These are phyloP conservation scores for Lophius americanus DNA, from an alignment of 2,797 vertebrate species.

Conservation along the genomic window DNA sequence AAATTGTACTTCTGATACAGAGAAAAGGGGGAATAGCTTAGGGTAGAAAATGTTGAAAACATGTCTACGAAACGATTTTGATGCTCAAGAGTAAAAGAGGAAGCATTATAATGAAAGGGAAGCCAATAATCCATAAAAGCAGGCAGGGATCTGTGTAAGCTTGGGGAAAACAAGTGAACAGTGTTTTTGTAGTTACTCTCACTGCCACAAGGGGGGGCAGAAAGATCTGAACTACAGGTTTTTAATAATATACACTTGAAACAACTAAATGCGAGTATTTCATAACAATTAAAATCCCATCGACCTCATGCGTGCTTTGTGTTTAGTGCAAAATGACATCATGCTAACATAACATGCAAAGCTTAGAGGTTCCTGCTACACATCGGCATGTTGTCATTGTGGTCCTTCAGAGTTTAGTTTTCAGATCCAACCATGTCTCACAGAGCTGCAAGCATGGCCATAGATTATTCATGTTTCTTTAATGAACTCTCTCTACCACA, in stretches of 20 bases:
- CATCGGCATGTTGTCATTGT: constrained; percentile 3
- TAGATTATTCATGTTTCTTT: constrained; percentile 8
- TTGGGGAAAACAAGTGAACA: too few relatives aligned
- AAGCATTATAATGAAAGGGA: too few relatives aligned
- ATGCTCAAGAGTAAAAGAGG: not conserved
- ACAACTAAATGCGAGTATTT: too few relatives aligned
- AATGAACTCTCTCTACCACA: not conserved
- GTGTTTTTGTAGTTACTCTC: too few relatives aligned
- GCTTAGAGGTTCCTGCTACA: not conserved
- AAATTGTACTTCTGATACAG: not conserved
- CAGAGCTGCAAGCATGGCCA: not conserved
- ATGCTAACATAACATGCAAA: not conserved
- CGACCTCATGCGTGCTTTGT: too few relatives aligned
- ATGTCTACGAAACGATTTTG: not conserved
- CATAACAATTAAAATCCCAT: too few relatives aligned
- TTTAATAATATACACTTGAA: too few relatives aligned
- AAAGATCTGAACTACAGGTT: too few relatives aligned
- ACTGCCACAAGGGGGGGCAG: too few relatives aligned
- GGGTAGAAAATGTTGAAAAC: too few relatives aligned
- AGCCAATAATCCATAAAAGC: too few relatives aligned
- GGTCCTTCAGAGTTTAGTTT: not conserved
- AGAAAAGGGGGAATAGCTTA: not conserved
- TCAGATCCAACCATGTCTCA: not conserved
- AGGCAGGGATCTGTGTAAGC: too few relatives aligned
- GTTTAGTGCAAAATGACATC: not conserved